Evolutionary conservation across 2,797 vertebrate genomes (phyloP), one percentile per base, ranked within the genome.

Genomic region (Ctenosaura bakeri): DNA sequence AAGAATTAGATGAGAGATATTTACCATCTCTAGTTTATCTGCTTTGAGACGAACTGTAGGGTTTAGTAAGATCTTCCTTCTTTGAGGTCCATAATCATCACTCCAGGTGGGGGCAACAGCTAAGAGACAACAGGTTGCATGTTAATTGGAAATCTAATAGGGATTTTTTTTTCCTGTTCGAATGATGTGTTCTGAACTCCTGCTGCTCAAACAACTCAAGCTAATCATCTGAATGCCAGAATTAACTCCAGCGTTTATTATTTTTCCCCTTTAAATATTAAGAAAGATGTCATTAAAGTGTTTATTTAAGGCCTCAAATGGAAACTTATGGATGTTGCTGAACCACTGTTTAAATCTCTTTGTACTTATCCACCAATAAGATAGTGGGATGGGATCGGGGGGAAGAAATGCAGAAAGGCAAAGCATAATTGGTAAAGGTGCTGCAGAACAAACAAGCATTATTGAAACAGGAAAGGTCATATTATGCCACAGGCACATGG

Each of bases 1-100:
- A 81, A 26, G 66, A 88, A 91, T 69, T 64, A 83, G 89, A 79
- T 89, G 88, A 3, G 20, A 94, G 86, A 71, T 88, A 94, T 95
- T 97, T 96, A 98, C 98, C 98, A 97, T 98, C 94, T 98, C 98
- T 94, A 98, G 92, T 79, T 97, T 97, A 90, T 98, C 98, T 93
- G 97, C 96, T 96, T 97, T 98, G 90, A 98, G 94, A 78, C 96
- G 96, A 95, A 96, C 62, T 92, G 93, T 94, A 14, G 95, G 94
- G 92, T 95, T 96, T 78, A 97, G 93, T 79, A 95, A 96, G 91
- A 96, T 71, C 91, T 94, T 97, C 93, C 94, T 97, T 93, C 93
- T 96, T 93, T 94, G 96, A 22, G 90, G 85, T 87, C 93, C 96
- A 80, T 64, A 90, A 92, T 93, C 92, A 35, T 93, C 90, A 35